phyloP scores from a whole-genome alignment of 2,797 vertebrate genomes.

The Odontamblyopus rebecca region DNA sequence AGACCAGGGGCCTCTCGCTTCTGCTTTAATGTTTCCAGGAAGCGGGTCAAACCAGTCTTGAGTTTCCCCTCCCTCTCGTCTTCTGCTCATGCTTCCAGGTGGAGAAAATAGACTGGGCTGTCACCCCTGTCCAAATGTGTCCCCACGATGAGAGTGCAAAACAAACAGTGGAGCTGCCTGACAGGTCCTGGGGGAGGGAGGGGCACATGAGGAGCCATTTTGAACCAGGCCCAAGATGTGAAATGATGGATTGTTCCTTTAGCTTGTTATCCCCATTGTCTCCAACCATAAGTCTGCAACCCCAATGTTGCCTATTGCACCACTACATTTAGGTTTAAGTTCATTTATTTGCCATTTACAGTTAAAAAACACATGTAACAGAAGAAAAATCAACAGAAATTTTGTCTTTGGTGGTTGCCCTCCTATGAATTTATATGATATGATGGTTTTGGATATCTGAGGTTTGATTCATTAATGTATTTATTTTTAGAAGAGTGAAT shows the following conservation, averaged over 20 bases:
- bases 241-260: constrained; percentile 28
- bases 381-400: no score
- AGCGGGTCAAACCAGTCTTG: constrained; percentile 74
- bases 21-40: constrained; percentile 74
- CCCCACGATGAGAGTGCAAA: constrained; percentile 63
- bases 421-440: no score
- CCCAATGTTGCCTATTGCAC: constrained; percentile 3
- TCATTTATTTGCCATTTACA: constrained; percentile 1
- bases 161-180: constrained; percentile 65
- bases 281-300: constrained; percentile 16
- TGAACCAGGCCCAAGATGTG: constrained; percentile 34
- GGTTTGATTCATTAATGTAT: no score
- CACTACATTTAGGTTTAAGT: background rate
- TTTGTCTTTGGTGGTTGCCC: no score
- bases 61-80: constrained; percentile 69
- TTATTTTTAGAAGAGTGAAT: no score
- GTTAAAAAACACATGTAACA: background rate
- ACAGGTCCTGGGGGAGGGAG: constrained; percentile 37
- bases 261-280: background rate
- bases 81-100: constrained; percentile 67
- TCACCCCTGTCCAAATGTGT: constrained; percentile 73
- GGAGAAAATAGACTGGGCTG: constrained; percentile 79
- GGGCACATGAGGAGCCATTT: constrained; percentile 45
- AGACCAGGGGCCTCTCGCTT: constrained; percentile 52
- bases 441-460: no score